These are phyloP conservation scores for Iphiclides podalirius DNA, from an alignment of 2,888 invertebrate species.

Conservation along the genomic window DNA sequence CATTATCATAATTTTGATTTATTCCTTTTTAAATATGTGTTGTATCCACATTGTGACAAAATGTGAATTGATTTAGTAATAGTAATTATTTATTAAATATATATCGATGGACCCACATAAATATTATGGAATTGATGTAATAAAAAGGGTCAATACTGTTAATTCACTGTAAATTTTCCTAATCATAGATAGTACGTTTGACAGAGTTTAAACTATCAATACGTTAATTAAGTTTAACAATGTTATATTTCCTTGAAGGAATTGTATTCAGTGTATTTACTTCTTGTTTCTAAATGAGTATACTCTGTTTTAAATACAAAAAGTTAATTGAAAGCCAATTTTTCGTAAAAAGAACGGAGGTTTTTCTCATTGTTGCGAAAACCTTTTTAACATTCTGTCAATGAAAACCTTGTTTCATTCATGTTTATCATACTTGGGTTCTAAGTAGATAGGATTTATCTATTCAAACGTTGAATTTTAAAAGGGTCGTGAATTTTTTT, in stretches of 20 bases:
- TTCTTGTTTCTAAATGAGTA: no score
- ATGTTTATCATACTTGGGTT: no score
- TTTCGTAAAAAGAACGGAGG: no score
- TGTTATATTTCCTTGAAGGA: conserved; percentile 6
- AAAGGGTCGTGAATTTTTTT: no score
- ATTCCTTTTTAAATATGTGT: conserved; percentile 42
- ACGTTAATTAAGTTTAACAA: not conserved
- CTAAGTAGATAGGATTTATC: no score
- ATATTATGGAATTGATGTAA: conserved; percentile 24
- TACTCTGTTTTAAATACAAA: no score
- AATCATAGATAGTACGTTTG: not conserved
- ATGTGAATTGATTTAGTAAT: conserved; percentile 44
- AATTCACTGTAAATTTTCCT: conserved; percentile 17
- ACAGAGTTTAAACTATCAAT: not conserved
- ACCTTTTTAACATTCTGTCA: no score
- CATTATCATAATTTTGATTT: conserved; percentile 54
- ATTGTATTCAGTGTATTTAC: no score
- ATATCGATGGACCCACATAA: not conserved
- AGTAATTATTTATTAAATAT: not conserved
- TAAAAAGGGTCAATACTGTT: not conserved
- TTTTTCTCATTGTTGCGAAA: no score
- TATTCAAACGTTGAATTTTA: no score
- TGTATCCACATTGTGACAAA: conserved; percentile 76
- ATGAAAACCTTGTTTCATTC: no score
- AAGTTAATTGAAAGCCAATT: no score